These are phyloP conservation scores for Cervus canadensis DNA, from an alignment of 2,113 vertebrate species.

Conservation along the genomic window DNA sequence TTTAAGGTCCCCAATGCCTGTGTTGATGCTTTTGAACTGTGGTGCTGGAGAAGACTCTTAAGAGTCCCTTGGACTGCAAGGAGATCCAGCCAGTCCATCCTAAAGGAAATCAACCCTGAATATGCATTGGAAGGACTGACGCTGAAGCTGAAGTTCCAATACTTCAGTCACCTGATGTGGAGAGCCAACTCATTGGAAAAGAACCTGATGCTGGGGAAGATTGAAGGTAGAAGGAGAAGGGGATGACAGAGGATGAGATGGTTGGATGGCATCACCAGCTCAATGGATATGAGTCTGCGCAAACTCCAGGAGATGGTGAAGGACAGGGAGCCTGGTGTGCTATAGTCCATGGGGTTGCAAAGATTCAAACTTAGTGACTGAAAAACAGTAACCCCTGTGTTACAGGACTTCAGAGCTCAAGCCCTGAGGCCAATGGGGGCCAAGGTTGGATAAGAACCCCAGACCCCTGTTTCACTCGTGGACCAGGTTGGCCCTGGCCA, in stretches of 20 bases:
- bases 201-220: background rate
- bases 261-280: background rate
- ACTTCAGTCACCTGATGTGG: background rate
- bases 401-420: background rate
- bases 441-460: background rate
- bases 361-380: background rate
- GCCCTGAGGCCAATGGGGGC: background rate
- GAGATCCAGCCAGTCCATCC: background rate
- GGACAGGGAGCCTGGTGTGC: background rate
- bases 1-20: background rate
- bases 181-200: background rate
- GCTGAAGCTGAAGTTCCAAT: background rate
- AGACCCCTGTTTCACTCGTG: background rate
- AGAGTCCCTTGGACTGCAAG: background rate
- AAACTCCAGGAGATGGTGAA: background rate
- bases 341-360: background rate
- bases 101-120: background rate
- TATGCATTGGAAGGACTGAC: background rate
- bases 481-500: background rate
- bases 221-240: background rate
- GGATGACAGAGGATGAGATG: background rate
- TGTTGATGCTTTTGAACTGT: background rate
- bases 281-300: background rate
- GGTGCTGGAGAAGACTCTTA: background rate
- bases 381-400: background rate